phyloP scores from a whole-genome alignment of 2,113 vertebrate species.

The Macquaria ambigua region DNA sequence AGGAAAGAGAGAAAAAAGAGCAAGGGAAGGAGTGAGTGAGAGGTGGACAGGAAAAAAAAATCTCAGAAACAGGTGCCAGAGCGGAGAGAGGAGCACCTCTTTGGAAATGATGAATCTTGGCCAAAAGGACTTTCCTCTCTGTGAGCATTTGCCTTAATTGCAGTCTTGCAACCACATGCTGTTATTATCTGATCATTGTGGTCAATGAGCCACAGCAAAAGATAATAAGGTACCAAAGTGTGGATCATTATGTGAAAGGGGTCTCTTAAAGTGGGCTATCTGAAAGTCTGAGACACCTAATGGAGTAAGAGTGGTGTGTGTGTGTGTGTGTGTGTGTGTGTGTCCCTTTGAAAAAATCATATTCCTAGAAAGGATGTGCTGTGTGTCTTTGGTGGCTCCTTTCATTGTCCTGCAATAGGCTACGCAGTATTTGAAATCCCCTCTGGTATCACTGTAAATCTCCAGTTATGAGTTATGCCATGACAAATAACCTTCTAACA shows the following conservation, averaged over 20 bases:
- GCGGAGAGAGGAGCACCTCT: conserved; percentile 51
- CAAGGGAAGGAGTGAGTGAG: conserved; percentile 35
- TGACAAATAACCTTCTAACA: background rate
- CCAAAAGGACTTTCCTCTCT: conserved; percentile 25
- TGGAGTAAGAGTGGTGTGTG: background rate
- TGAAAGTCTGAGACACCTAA: conserved; percentile 16
- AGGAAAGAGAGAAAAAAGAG: conserved; percentile 53
- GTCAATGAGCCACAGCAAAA: conserved; percentile 51
- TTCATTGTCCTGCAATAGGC: background rate
- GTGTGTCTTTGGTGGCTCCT: background rate
- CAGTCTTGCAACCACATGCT: conserved; percentile 16
- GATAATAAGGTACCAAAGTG: conserved; percentile 52
- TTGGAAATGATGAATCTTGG: conserved; percentile 37
- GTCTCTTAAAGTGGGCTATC: conserved; percentile 2
- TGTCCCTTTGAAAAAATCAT: background rate
- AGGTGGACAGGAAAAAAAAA: background rate
- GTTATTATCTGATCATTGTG: conserved; percentile 56
- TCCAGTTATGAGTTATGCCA: background rate
- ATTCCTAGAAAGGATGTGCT: background rate
- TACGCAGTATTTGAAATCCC: background rate
- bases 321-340: background rate
- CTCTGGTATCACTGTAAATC: background rate
- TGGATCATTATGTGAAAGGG: conserved; percentile 38
- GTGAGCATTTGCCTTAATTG: conserved; percentile 29
- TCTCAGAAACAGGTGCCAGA: conserved; percentile 36